Conservation (phyloP, 2,113 vertebrate genomes). For the Narcine bancroftii region DNA sequence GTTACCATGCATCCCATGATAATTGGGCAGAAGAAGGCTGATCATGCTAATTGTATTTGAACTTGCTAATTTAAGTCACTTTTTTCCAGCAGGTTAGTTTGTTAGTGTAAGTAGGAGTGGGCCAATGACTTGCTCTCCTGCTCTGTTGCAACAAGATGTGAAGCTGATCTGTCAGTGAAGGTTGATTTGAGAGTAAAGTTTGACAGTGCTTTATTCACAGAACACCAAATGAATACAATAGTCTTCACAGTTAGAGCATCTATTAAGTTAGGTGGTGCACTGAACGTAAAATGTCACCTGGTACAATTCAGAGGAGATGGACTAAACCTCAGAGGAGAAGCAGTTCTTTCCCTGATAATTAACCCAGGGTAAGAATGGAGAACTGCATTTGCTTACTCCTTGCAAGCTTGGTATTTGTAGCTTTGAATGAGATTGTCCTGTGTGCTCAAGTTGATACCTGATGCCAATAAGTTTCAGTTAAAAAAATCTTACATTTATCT, state of each 20-base stretch:
- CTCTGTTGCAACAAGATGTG: not conserved
- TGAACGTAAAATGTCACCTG: not conserved
- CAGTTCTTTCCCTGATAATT: not conserved
- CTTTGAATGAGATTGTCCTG: not conserved
- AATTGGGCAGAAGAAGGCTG: not conserved
- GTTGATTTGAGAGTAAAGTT: not conserved
- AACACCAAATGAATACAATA: not conserved
- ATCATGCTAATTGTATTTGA: not conserved
- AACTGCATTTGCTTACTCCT: not conserved
- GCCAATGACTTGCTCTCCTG: not conserved
- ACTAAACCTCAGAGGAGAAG: not conserved
- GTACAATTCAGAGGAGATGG: not conserved
- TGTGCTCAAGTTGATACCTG: not conserved
- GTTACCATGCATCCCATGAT: not conserved
- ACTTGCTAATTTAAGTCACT: not conserved
- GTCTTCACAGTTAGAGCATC: not conserved
- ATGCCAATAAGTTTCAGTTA: not conserved
- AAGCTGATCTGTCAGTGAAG: not conserved
- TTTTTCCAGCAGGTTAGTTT: not conserved
- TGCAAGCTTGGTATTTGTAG: not conserved
- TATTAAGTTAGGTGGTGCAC: not conserved
- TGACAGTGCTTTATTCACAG: not conserved
- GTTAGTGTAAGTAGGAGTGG: not conserved
- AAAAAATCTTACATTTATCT: not conserved
- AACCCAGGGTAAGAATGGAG: not conserved